Base-by-base conservation (phyloP, 1,140 invertebrate species). In the Mactra quadrangularis region DNA sequence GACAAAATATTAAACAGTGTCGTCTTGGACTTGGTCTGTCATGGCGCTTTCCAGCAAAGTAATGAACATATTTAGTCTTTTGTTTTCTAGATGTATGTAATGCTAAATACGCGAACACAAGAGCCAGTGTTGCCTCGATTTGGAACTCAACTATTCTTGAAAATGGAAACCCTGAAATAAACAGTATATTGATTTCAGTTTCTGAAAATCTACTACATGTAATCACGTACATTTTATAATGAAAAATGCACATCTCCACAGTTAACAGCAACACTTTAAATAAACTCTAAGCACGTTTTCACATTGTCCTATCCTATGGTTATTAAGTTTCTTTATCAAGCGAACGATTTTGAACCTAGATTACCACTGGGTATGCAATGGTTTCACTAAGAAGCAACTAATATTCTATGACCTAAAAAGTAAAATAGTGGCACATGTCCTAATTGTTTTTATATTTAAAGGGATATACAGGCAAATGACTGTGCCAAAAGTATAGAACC, bases 101-200 rank as follows among this genome's bases (percentile, higher is more conserved):
- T 3, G 29, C 64, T 19, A 68, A n/a, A 3, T 47, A 31, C 19
- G 11, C 7, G 1, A 68, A 11, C 38, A 50, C 25, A 6, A 68
- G 4, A 3, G 64, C 64, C 19, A 27, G 31, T 1, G 64, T 41
- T 2, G 64, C 35, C 64, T 68, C 64, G 13, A 68, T 68, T 17
- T 68, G 64, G 15, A 47, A 68, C 27, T 68, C 64, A 1, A 22
- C 19, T 3, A 68, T 11, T 68, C 64, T 68, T 27, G 64, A 31
- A 25, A 68, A 68, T 25, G 64, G 64, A 68, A 68, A 68, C 11
- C 25, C 64, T 68, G 25, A 68, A 68, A 50, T 50, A 45, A 50
- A 64, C 6, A 29, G 7, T 6, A 7, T 4, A 59, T 13, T 22
- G 13, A 4, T 29, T 15, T 29, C 19, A 11, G 19, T 19, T 11